A percentile compares a stretch with the other conserved stretches of the same genome.
phyloP scores from a whole-genome alignment of 2,888 invertebrate species.

The Merodon equestris region DNA sequence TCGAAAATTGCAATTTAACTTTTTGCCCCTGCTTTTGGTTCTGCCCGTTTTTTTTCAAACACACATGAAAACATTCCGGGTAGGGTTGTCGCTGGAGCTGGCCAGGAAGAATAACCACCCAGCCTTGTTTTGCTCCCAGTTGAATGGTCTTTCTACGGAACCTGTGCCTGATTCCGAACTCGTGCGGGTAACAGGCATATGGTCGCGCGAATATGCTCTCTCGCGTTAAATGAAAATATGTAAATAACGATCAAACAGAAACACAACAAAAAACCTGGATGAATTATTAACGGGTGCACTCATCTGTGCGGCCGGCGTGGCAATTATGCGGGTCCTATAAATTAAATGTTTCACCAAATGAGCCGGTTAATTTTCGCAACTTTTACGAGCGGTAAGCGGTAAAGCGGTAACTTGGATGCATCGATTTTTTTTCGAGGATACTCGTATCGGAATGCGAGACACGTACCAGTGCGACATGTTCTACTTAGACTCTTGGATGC shows the following conservation, averaged over 20 bases:
- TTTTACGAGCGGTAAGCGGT: slow-evolving; percentile 55
- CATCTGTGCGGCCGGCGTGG: slow-evolving; percentile 28
- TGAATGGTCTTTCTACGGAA: slow-evolving; percentile 21
- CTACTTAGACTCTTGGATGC: slow-evolving; percentile 50
- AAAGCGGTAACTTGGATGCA: neutral
- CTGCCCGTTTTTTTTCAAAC: neutral
- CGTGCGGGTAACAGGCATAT: slow-evolving; percentile 3
- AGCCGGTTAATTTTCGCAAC: slow-evolving; percentile 63
- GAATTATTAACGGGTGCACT: slow-evolving; percentile 35
- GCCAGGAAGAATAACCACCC: slow-evolving; percentile 1
- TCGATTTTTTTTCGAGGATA: slow-evolving; percentile 24
- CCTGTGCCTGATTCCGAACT: slow-evolving; percentile 19
- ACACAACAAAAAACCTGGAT: slow-evolving; percentile 33
- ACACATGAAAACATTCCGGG: slow-evolving; percentile 1
- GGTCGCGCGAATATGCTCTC: slow-evolving; percentile 9
- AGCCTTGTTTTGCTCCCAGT: slow-evolving; percentile 1
- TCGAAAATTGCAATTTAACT: slow-evolving; percentile 25
- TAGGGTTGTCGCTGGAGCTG: slow-evolving; percentile 9
- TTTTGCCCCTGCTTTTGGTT: slow-evolving; percentile 17
- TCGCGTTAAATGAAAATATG: slow-evolving; percentile 33
- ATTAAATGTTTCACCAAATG: slow-evolving; percentile 62
- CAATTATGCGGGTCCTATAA: slow-evolving; percentile 60
- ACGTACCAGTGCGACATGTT: slow-evolving; percentile 60
- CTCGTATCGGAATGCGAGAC: slow-evolving; percentile 44
- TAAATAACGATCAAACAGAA: slow-evolving; percentile 37